These are phyloP conservation scores for Rhopalosiphum padi DNA, from an alignment of 1,140 invertebrate genomes.

Conservation along the genomic window DNA sequence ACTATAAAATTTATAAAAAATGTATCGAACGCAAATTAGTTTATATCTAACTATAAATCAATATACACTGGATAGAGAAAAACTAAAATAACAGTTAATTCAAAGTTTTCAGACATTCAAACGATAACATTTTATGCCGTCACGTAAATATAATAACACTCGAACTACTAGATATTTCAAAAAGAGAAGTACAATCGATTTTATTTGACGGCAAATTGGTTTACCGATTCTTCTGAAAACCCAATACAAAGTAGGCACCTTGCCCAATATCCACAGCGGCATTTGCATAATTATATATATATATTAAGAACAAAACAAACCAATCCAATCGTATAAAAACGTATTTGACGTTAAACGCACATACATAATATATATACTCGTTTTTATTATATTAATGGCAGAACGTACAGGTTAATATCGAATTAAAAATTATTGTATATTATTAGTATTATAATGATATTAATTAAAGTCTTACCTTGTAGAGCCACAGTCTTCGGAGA, in stretches of 20 bases:
- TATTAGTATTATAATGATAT: background rate
- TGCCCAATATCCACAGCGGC: background rate
- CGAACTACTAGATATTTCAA: background rate
- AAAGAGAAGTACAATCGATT: background rate
- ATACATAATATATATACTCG: background rate
- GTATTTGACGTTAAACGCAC: background rate
- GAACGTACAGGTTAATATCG: background rate
- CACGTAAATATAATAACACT: background rate
- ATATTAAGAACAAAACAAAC: background rate
- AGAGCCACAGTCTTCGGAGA: slow-evolving; percentile 27
- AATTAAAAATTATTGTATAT: background rate
- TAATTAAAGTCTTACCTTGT: slow-evolving; percentile 6
- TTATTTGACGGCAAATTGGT: background rate
- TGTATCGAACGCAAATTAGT: background rate
- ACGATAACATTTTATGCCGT: background rate
- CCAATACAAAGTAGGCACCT: background rate
- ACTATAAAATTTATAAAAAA: background rate
- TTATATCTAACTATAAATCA: background rate
- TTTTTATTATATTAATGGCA: background rate
- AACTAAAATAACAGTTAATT: slow-evolving; percentile 12
- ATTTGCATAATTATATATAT: slow-evolving; percentile 12
- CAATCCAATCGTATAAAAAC: background rate
- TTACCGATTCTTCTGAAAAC: background rate
- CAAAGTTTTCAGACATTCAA: background rate
- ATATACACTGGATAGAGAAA: background rate